phyloP scores from a whole-genome alignment of 2,113 vertebrate species.

The Ptyas mucosa region DNA sequence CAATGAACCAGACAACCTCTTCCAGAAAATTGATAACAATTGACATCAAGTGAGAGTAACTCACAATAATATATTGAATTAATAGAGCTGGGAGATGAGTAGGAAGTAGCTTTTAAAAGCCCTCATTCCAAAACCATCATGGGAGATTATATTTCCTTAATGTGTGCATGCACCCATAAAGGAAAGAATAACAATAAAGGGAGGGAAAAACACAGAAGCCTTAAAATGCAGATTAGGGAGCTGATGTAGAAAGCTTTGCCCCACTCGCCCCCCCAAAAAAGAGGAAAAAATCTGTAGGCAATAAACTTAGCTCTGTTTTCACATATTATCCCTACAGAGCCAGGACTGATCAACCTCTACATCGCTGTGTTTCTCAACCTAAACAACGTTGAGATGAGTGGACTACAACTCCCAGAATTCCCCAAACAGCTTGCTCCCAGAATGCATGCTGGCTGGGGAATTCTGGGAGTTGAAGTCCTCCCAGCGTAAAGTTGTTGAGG shows the following conservation, averaged over 20 bases:
- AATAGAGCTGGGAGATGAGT: constrained; percentile 16
- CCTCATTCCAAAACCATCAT: constrained; percentile 5
- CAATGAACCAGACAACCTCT: not conserved
- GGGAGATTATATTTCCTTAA: not conserved
- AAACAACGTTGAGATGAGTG: not conserved
- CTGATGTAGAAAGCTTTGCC: not conserved
- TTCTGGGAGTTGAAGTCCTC: not conserved
- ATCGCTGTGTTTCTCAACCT: not conserved
- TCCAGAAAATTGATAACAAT: not conserved
- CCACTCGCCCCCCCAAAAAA: not conserved
- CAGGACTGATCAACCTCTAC: not conserved
- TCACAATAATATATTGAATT: constrained; percentile 3
- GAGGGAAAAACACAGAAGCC: too few relatives aligned
- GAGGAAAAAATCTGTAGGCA: not conserved
- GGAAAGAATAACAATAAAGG: not conserved
- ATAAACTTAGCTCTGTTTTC: not conserved
- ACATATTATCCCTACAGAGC: not conserved
- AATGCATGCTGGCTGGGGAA: not conserved
- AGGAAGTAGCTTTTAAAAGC: constrained; percentile 10
- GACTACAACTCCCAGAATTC: not conserved
- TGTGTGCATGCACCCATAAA: not conserved
- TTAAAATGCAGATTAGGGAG: not conserved
- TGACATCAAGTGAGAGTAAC: constrained; percentile 5
- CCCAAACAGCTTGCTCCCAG: not conserved
- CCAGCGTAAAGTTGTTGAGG: not conserved